A percentile compares a stretch with the other conserved stretches of the same genome.
These are phyloP conservation scores for Nomada hirtipes DNA, from an alignment of 2,888 invertebrate genomes.

Conservation along the genomic window DNA sequence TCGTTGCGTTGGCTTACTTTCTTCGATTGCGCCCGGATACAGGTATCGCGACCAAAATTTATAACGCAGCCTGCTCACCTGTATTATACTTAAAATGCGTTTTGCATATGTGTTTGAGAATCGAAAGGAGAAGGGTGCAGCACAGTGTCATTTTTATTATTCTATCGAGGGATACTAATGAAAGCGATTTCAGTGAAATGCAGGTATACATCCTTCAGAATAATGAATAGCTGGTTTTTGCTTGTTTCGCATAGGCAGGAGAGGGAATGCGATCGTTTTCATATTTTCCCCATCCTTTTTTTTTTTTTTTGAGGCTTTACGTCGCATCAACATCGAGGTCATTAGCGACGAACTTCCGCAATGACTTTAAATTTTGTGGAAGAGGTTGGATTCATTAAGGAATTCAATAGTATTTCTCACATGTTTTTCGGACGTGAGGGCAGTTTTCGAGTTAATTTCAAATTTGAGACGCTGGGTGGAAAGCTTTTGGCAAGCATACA, in stretches of 20 bases:
- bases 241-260: conserved; percentile 6
- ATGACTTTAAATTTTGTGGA: no score
- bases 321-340: no score
- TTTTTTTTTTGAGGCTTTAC: no score
- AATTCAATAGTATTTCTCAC: no score
- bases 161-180: conserved; percentile 58
- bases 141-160: conserved; percentile 1
- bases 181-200: conserved; percentile 55
- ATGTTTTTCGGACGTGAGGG: no score
- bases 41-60: conserved; percentile 44
- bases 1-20: conserved; percentile 46
- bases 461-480: no score
- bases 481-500: no score
- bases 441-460: no score
- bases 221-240: conserved; percentile 44
- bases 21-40: conserved; percentile 20
- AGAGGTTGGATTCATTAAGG: no score
- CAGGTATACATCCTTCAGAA: conserved; percentile 32
- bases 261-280: conserved; percentile 7
- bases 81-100: conserved; percentile 24
- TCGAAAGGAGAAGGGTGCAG: conserved; percentile 3
- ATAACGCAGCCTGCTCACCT: not conserved
- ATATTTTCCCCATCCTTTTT: conserved; percentile 21
- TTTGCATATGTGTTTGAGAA: not conserved
- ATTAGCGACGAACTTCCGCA: no score